Conservation (phyloP, 2,113 vertebrate species). For the Heterochromis multidens region DNA sequence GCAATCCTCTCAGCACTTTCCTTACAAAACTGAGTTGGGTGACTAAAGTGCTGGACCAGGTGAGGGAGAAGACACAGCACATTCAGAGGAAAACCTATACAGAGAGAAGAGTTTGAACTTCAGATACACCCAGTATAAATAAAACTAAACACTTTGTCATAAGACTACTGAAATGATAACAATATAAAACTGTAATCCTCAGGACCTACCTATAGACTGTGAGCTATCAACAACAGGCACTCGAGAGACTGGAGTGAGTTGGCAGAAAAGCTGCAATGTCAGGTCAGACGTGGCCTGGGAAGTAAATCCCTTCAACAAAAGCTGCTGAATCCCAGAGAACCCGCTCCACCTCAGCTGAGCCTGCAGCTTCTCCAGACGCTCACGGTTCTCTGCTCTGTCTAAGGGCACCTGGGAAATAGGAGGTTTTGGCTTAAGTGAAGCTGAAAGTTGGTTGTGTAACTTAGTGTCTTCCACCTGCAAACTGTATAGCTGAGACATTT, state of each 20-base stretch:
- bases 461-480: neutral
- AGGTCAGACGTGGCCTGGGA: slow-evolving; percentile 92
- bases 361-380: slow-evolving; percentile 95
- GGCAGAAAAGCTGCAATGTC: slow-evolving; percentile 93
- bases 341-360: slow-evolving; percentile 94
- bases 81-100: slow-evolving; percentile 92
- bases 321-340: slow-evolving; percentile 94
- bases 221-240: slow-evolving; percentile 95
- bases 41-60: slow-evolving; percentile 94
- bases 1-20: slow-evolving; percentile 95
- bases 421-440: neutral
- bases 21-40: slow-evolving; percentile 95
- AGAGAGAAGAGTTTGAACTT: neutral
- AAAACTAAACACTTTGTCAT: neutral
- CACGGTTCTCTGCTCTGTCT: slow-evolving; percentile 92
- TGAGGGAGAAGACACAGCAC: slow-evolving; percentile 96
- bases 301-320: slow-evolving; percentile 96
- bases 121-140: neutral
- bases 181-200: neutral
- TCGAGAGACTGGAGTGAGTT: slow-evolving; percentile 92
- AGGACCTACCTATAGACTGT: slow-evolving; percentile 89
- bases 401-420: slow-evolving; percentile 81
- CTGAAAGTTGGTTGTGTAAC: neutral
- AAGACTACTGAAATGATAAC: neutral
- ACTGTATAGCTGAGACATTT: neutral